phyloP scores from a whole-genome alignment of 2,113 vertebrate genomes.

The Leptocoma aspasia region DNA sequence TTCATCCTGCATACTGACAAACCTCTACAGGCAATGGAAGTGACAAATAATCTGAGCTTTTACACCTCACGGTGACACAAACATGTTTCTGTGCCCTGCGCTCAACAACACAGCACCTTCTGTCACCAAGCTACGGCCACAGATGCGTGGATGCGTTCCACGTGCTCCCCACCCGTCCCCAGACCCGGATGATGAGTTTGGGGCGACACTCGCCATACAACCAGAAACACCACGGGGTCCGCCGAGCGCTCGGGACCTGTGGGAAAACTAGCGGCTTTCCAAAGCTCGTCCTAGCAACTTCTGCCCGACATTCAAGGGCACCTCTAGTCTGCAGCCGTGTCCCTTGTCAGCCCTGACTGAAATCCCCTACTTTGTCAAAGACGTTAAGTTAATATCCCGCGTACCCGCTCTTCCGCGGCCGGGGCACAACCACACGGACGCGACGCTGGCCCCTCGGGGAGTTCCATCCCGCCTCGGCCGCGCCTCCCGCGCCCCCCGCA shows the following conservation, averaged over 20 bases:
- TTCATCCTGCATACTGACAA: neutral
- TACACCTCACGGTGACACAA: neutral
- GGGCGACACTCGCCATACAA: neutral
- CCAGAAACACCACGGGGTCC: neutral
- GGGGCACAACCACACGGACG: neutral
- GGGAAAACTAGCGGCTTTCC: neutral
- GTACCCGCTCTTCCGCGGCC: neutral
- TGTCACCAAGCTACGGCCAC: slow-evolving; percentile 32
- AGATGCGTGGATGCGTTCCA: slow-evolving; percentile 35
- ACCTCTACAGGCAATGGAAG: neutral
- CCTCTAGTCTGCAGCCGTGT: neutral
- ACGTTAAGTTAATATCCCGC: neutral
- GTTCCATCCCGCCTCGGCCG: neutral
- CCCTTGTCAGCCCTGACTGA: neutral
- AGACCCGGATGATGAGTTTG: neutral
- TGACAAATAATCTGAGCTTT: slow-evolving; percentile 30
- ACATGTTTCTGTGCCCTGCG: neutral
- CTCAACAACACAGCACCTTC: neutral
- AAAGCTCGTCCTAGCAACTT: neutral
- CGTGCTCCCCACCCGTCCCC: neutral
- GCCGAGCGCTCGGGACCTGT: neutral
- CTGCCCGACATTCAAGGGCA: slow-evolving; percentile 1
- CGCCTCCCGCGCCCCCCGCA: neutral
- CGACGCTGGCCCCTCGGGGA: neutral
- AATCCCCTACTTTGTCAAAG: neutral